Evolutionary conservation across 2,113 vertebrate genomes (phyloP).

Genomic region (Acrocephalus arundinaceus): DNA sequence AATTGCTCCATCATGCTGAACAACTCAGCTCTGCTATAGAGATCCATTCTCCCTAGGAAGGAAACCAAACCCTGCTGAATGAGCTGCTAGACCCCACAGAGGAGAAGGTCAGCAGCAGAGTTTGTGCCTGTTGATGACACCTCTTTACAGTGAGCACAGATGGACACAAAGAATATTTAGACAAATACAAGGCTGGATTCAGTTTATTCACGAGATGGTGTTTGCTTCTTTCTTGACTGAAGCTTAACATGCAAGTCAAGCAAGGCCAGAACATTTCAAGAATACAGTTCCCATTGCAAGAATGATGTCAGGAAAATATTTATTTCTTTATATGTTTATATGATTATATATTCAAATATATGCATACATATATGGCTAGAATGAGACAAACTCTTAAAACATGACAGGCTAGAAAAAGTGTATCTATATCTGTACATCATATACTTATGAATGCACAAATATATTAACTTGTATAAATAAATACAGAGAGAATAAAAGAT

Average conservation of each 20-base stretch:
- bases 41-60: background rate
- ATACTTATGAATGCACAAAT: background rate
- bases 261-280: background rate
- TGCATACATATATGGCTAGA: background rate
- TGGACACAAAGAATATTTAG: background rate
- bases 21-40: background rate
- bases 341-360: background rate
- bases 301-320: background rate
- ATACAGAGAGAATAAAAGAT: background rate
- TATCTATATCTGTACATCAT: background rate
- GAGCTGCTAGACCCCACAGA: background rate
- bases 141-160: background rate
- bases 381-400: background rate
- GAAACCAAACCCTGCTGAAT: fast-evolving
- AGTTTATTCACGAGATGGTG: background rate
- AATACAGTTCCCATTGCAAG: background rate
- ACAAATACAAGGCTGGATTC: background rate
- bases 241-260: background rate
- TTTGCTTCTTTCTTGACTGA: background rate
- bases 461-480: background rate
- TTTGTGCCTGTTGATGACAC: fast-evolving
- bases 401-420: background rate
- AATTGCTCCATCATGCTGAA: background rate
- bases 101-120: background rate
- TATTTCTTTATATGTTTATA: background rate